A percentile compares a stretch with the other conserved stretches of the same genome.
These are phyloP conservation scores for Pelodytes ibericus DNA, from an alignment of 2,797 vertebrate genomes.

Conservation along the genomic window DNA sequence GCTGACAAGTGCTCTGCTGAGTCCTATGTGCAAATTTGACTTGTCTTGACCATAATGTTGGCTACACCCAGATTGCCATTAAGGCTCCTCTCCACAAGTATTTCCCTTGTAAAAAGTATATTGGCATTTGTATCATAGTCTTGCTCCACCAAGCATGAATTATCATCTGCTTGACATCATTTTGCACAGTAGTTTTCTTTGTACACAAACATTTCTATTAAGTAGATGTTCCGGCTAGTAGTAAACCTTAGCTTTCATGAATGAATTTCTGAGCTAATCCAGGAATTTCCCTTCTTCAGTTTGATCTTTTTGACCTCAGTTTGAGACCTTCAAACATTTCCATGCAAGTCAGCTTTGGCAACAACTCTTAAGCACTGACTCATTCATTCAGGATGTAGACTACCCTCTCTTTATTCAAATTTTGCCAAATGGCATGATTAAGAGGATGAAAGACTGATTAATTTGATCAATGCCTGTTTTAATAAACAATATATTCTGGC, in stretches of 20 bases:
- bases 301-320: slow-evolving; percentile 31
- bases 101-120: too few relatives aligned
- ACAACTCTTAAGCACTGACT: neutral
- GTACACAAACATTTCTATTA: neutral
- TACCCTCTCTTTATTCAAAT: slow-evolving; percentile 21
- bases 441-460: slow-evolving; percentile 11
- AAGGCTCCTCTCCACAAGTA: too few relatives aligned
- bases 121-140: neutral
- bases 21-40: too few relatives aligned
- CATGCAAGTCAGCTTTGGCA: slow-evolving; percentile 18
- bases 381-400: neutral
- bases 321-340: slow-evolving; percentile 21
- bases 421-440: slow-evolving; percentile 22
- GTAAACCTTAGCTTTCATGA: slow-evolving; percentile 7
- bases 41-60: too few relatives aligned
- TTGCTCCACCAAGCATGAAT: neutral
- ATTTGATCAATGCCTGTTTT: slow-evolving; percentile 17
- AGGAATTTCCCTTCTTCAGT: slow-evolving; percentile 23
- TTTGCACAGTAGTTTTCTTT: neutral
- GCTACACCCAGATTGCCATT: too few relatives aligned
- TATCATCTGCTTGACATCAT: slow-evolving; percentile 9
- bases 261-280: slow-evolving; percentile 24
- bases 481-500: slow-evolving; percentile 21
- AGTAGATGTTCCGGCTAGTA: neutral
- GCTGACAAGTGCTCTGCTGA: too few relatives aligned